phyloP scores from a whole-genome alignment of 2,888 invertebrate species.

The Octonoba sinensis region DNA sequence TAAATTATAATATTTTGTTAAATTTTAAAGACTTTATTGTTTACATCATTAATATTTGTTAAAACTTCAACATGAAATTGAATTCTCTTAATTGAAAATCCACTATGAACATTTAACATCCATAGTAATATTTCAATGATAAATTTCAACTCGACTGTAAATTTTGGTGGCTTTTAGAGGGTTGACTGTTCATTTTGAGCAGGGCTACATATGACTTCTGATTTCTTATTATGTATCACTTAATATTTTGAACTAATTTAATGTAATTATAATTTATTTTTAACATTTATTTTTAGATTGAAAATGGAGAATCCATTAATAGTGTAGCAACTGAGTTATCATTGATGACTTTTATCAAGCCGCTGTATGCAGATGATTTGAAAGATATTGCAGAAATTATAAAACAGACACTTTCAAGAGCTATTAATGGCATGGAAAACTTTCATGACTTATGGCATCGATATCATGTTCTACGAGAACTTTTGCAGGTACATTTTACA shows the following conservation, averaged over 20 bases:
- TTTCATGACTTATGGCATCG: slow-evolving; percentile 65
- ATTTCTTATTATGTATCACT: background rate
- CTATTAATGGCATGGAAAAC: slow-evolving; percentile 64
- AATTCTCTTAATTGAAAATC: too few species aligned
- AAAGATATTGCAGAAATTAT: slow-evolving; percentile 65
- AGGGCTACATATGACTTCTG: background rate
- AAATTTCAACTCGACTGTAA: too few species aligned
- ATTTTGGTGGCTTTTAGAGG: too few species aligned
- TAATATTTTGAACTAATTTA: too few species aligned
- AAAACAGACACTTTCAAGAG: slow-evolving; percentile 63
- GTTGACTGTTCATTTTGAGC: background rate
- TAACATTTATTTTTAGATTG: slow-evolving; percentile 50
- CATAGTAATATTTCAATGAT: too few species aligned
- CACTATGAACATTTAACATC: background rate
- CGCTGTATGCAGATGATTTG: slow-evolving; percentile 66
- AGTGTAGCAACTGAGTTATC: slow-evolving; percentile 69
- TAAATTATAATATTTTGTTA: too few species aligned
- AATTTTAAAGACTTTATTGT: background rate
- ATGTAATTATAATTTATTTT: too few species aligned
- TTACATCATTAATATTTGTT: background rate
- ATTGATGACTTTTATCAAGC: slow-evolving; percentile 67
- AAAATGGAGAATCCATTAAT: slow-evolving; percentile 66
- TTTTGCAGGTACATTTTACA: slow-evolving; percentile 54
- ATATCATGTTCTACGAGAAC: slow-evolving; percentile 65
- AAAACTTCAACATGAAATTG: too few species aligned